Base-by-base conservation (phyloP, 2,113 vertebrate species). In the Turdus rufiventris region DNA sequence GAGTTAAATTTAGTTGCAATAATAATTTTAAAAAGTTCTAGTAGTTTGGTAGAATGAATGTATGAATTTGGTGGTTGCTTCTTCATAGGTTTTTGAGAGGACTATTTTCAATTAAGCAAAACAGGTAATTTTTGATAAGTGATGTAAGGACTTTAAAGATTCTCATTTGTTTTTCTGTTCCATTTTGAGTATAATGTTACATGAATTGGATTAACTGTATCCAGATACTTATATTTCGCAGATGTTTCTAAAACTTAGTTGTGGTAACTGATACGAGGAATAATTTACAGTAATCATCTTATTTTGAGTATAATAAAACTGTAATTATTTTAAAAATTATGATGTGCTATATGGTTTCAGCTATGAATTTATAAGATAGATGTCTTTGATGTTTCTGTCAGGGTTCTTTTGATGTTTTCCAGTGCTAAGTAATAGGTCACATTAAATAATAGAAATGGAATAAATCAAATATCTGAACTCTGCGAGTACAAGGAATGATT, bases 301-400 rank as follows among this genome's bases (percentile, higher is more conserved):
- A 91, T 76, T 94, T 79, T 85, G 42, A 88, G 60, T 90, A 51
- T 88, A 96, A 91, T 94, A 93, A 94, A 93, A 83, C 70, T 82
- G 62, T 93, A 93, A 96, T 97, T 95, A 89, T 94, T 88, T 70
- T 45, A 19, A 74, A 93, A 96, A 83, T 77, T 47, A 80, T 60
- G 14, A 89, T 88, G 67, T 83, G 16, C 67, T 96, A 29, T 94
- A 86, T 62, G 56, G 67, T 88, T 88, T 94, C 63, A 67, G 48
- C 85, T 73, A 19, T 88, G 85, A 95, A 77, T 90, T 86, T 95
- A 6, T 70, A 77, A 85, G 74, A 80, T 88, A 79, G 81, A 67
- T 94, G 93, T 74, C 91, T 96, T 94, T 90, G 88, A 92, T 94
- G 85, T 94, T 94, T 94, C 82, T 93, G 34, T 90, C 85, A 86